Base-by-base conservation (phyloP, 2,888 invertebrate species). In the Anoncus sp. region DNA sequence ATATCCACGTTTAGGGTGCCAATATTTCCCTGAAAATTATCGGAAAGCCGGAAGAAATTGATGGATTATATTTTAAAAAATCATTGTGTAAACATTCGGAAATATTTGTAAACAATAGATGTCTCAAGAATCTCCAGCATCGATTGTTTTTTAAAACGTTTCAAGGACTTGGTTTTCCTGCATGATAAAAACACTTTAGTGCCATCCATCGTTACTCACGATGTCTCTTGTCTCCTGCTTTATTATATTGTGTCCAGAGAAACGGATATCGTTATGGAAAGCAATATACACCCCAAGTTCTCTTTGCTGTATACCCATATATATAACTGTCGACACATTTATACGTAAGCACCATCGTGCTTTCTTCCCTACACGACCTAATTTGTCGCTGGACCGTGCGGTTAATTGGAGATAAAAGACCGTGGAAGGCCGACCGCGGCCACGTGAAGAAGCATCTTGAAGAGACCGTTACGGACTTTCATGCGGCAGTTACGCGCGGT, bases 331-430 rank as follows among this genome's bases (percentile, higher is more conserved):
- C 70, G 65, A 70, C 65, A 51, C 59, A 55, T 65, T 65, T 45
- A 45, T 62, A 45, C 20, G 63, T 67, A 77, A 71, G 73, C 71
- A 72, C 35, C 35, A 45, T n/a, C n/a, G 16, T 22, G 53, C 43
- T 22, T 10, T 12, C 75, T 59, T 70, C 47, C 47, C 62, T 63
- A 81, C 82, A 81, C 83, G 82, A 81, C 85, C 85, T 87, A 87
- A 87, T 87, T 87, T 86, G 87, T 87, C 85, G 84, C 69, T 82
- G 82, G 81, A 81, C 73, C 66, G n/a, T n/a, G 79, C 77, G 84
- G 85, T 85, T 86, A 85, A 86, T 86, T 86, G 86, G 85, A 81
- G 85, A 85, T 84, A 83, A 82, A n/a, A 83, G 80, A 78, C 80
- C 59, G 55, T 62, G 66, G 51, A 62, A 73, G 60, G 60, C 43